These are phyloP conservation scores for Hucho hucho DNA, from an alignment of 2,113 vertebrate species.

Conservation along the genomic window DNA sequence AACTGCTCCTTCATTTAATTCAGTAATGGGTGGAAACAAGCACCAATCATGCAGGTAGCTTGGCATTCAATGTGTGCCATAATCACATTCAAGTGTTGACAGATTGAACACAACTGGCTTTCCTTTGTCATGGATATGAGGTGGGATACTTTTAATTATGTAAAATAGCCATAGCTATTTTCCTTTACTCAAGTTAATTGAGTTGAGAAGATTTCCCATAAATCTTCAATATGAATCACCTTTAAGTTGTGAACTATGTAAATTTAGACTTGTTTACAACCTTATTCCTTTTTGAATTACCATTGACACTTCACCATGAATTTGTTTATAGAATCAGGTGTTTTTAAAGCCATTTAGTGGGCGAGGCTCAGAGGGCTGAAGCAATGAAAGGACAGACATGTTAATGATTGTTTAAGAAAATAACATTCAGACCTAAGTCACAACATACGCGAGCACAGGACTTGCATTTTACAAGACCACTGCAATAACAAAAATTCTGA, in stretches of 20 bases:
- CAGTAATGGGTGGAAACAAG: background rate
- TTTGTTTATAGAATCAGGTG: no score
- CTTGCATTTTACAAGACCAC: background rate
- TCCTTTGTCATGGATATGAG: background rate
- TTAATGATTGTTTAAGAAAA: no score
- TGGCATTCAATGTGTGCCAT: background rate
- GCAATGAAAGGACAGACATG: no score
- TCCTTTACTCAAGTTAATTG: background rate
- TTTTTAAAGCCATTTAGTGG: no score
- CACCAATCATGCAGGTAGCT: slow-evolving; percentile 17
- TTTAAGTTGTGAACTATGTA: slow-evolving; percentile 19
- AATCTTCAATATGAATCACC: slow-evolving; percentile 29
- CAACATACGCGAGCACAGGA: no score
- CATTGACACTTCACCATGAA: no score
- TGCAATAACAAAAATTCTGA: no score
- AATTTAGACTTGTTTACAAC: no score
- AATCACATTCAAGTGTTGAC: background rate
- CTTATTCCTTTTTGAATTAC: no score
- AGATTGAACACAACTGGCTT: background rate
- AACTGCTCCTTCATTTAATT: slow-evolving; percentile 41
- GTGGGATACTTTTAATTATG: background rate
- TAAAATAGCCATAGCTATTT: background rate
- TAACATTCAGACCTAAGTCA: no score
- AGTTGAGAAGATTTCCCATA: background rate
- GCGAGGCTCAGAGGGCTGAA: no score